Conservation (phyloP, 2,113 vertebrate genomes). For the Theropithecus gelada region DNA sequence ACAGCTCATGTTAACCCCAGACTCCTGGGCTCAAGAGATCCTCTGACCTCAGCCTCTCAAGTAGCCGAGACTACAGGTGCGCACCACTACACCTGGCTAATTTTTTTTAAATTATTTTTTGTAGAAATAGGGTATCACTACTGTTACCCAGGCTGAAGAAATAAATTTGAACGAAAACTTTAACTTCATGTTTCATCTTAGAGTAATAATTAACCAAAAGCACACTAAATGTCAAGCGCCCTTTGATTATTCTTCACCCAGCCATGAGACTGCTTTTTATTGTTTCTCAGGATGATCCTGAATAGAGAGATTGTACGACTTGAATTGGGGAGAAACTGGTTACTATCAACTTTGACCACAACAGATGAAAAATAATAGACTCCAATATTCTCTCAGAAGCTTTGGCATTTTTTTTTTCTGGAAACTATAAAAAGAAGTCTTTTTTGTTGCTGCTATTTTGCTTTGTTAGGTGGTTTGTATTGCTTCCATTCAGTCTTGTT, state of each 20-base stretch:
- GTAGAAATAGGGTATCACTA: no score
- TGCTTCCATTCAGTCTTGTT: not conserved
- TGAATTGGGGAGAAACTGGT: not conserved
- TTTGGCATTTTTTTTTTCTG: slow-evolving; percentile 40
- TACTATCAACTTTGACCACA: slow-evolving; percentile 56
- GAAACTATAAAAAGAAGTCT: slow-evolving; percentile 42
- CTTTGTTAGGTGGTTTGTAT: not conserved
- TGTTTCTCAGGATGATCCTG: not conserved
- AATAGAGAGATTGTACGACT: slow-evolving; percentile 19
- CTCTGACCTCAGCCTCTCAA: no score
- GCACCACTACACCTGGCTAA: no score
- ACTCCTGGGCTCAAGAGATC: no score
- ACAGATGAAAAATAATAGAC: slow-evolving; percentile 46
- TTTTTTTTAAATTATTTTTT: no score
- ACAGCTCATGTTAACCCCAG: no score
- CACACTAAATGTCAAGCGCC: not conserved
- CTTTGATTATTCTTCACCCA: not conserved
- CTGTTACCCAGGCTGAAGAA: not conserved
- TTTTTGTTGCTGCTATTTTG: not conserved
- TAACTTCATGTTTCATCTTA: not conserved
- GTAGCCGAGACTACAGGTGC: no score
- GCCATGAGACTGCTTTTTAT: not conserved
- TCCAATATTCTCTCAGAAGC: slow-evolving; percentile 31
- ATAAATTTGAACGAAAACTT: not conserved
- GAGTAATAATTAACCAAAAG: slow-evolving; percentile 50